Conservation (phyloP, 2,888 invertebrate species). For the Muschampia plurimacula region DNA sequence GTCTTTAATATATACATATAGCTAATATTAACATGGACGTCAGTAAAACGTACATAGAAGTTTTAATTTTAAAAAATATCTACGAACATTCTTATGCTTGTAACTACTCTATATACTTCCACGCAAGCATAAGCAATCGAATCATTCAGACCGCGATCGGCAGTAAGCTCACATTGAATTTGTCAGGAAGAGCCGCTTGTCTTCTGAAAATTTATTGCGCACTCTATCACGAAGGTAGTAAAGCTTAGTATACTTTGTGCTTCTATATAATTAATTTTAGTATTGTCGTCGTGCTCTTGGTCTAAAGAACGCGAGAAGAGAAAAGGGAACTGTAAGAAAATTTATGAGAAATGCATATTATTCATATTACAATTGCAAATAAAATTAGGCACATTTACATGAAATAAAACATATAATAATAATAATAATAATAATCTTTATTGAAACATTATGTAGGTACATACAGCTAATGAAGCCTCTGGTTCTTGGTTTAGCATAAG, state of each 20-base stretch:
- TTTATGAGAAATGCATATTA: not conserved
- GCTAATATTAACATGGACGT: too few relatives aligned
- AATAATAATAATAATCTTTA: too few relatives aligned
- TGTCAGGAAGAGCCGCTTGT: conserved; percentile 53
- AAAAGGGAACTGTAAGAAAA: not conserved
- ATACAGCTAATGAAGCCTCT: too few relatives aligned
- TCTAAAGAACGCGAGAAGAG: not conserved
- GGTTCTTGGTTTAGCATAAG: too few relatives aligned
- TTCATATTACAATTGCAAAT: too few relatives aligned
- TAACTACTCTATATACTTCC: conserved; percentile 40
- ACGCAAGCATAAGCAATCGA: conserved; percentile 58
- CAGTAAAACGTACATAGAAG: too few relatives aligned
- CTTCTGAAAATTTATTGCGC: conserved; percentile 36
- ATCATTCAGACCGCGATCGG: conserved; percentile 55
- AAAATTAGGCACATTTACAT: too few relatives aligned
- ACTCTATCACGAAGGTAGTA: conserved; percentile 34
- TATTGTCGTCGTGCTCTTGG: conserved; percentile 16
- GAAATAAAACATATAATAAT: too few relatives aligned
- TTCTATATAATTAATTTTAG: conserved; percentile 37
- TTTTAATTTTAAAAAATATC: too few relatives aligned
- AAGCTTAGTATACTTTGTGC: conserved; percentile 36
- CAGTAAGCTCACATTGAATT: conserved; percentile 58
- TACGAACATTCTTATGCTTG: too few relatives aligned
- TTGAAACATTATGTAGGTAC: too few relatives aligned
- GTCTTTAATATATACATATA: too few relatives aligned